Conservation (phyloP, 2,797 vertebrate genomes). For the Psittacula echo region DNA sequence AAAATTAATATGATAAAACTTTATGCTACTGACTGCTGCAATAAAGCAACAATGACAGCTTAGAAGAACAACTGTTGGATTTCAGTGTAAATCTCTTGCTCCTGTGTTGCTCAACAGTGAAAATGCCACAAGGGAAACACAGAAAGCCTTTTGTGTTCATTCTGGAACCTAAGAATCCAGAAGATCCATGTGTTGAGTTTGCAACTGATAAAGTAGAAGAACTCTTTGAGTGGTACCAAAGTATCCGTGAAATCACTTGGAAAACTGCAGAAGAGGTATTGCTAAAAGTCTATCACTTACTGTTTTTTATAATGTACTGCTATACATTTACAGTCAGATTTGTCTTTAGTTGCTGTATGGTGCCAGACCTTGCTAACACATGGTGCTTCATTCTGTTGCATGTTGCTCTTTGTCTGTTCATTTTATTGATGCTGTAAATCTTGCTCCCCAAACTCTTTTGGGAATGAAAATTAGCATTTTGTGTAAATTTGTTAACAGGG, state of each 20-base stretch:
- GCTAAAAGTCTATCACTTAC: not conserved
- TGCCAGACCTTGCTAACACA: not conserved
- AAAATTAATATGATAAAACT: not conserved
- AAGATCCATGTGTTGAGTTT: constrained; percentile 87
- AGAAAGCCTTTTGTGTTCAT: constrained; percentile 87
- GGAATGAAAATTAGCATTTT: not conserved
- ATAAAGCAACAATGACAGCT: not conserved
- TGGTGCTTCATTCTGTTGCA: not conserved
- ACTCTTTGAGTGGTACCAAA: constrained; percentile 92
- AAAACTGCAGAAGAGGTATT: constrained; percentile 82
- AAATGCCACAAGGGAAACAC: constrained; percentile 84
- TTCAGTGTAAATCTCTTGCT: constrained; percentile 7
- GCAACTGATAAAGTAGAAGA: constrained; percentile 89
- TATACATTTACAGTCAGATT: not conserved
- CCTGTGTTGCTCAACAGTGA: constrained; percentile 77
- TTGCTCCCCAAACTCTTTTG: not conserved
- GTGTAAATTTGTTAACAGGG: not conserved
- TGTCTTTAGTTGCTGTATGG: not conserved
- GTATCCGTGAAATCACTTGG: constrained; percentile 88
- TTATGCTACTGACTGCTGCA: not conserved
- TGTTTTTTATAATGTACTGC: not conserved
- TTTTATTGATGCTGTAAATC: not conserved
- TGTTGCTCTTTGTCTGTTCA: not conserved
- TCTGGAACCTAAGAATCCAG: constrained; percentile 83
- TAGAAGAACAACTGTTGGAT: not conserved